These are phyloP conservation scores for Larimichthys crocea DNA, from an alignment of 2,113 vertebrate species.

Conservation along the genomic window DNA sequence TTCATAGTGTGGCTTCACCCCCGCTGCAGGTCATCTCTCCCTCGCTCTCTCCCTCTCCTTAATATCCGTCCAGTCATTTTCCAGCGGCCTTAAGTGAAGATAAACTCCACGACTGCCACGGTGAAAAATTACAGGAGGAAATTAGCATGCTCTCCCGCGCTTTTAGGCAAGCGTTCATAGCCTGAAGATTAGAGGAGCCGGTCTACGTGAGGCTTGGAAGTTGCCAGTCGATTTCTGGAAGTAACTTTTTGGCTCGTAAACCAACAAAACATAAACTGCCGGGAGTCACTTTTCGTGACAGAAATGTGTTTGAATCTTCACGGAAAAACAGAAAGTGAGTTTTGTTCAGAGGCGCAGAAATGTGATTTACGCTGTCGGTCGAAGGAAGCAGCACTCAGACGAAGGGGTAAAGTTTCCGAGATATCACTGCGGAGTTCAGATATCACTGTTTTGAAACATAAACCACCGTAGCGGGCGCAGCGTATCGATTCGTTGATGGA, in stretches of 20 bases:
- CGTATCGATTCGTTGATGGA: background rate
- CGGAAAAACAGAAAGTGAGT: slow-evolving; percentile 7
- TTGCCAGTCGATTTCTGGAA: slow-evolving; percentile 39
- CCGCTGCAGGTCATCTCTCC: slow-evolving; percentile 34
- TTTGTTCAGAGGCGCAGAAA: background rate
- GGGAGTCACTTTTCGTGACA: background rate
- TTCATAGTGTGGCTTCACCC: slow-evolving; percentile 13
- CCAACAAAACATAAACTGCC: background rate
- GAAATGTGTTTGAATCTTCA: background rate
- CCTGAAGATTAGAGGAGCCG: slow-evolving; percentile 36
- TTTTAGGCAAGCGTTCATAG: slow-evolving; percentile 32
- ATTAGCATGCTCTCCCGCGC: slow-evolving; percentile 38
- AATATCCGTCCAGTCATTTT: slow-evolving; percentile 57
- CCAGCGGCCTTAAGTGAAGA: slow-evolving; percentile 31
- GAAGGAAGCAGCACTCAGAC: background rate
- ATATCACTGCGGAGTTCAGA: background rate
- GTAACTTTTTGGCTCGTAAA: slow-evolving; percentile 40
- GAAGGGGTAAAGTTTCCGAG: too few species aligned
- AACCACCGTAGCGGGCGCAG: background rate
- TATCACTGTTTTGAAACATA: background rate
- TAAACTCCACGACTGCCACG: slow-evolving; percentile 37
- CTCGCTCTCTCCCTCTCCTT: slow-evolving; percentile 15
- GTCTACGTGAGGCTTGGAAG: slow-evolving; percentile 16
- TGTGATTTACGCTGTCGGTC: background rate
- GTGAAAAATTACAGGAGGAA: slow-evolving; percentile 64